A percentile compares a stretch with the other conserved stretches of the same genome.
These are phyloP conservation scores for Axis porcinus DNA, from an alignment of 2,113 vertebrate genomes.

Conservation along the genomic window DNA sequence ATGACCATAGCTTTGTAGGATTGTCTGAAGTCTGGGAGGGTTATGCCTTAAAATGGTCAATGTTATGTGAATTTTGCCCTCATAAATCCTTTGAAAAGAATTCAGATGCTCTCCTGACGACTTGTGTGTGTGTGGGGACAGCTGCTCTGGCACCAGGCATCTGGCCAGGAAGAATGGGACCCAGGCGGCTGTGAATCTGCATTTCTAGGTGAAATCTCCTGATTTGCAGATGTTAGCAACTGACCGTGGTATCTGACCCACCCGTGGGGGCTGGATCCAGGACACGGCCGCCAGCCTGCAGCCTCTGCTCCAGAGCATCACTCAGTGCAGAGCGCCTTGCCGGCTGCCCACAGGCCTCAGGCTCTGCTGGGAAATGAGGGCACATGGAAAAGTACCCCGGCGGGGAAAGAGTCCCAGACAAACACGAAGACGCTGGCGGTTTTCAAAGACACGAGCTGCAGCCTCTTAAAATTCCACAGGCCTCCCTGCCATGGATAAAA, in stretches of 20 bases:
- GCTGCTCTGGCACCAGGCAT: not conserved
- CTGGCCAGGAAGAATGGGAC: not conserved
- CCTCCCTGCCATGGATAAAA: not conserved
- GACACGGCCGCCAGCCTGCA: rapidly evolving
- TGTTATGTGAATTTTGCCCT: not conserved
- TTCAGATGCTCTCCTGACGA: not conserved
- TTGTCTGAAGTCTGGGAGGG: not conserved
- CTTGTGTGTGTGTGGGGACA: rapidly evolving
- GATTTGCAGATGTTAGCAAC: rapidly evolving
- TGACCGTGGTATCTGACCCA: rapidly evolving
- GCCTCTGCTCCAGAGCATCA: not conserved
- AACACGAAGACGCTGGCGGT: not conserved
- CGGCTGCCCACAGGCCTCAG: rapidly evolving
- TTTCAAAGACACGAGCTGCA: not conserved
- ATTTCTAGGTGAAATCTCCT: not conserved
- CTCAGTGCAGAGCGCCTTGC: not conserved
- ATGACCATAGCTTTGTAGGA: not conserved
- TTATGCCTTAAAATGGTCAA: not conserved
- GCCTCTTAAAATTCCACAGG: not conserved
- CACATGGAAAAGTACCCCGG: not conserved
- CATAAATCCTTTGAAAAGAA: not conserved
- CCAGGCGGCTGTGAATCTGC: rapidly evolving
- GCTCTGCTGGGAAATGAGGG: not conserved
- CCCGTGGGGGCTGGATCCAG: rapidly evolving
- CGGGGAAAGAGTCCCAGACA: not conserved